Base-by-base conservation (phyloP, 2,888 invertebrate genomes). In the Caenorhabditis wallacei region DNA sequence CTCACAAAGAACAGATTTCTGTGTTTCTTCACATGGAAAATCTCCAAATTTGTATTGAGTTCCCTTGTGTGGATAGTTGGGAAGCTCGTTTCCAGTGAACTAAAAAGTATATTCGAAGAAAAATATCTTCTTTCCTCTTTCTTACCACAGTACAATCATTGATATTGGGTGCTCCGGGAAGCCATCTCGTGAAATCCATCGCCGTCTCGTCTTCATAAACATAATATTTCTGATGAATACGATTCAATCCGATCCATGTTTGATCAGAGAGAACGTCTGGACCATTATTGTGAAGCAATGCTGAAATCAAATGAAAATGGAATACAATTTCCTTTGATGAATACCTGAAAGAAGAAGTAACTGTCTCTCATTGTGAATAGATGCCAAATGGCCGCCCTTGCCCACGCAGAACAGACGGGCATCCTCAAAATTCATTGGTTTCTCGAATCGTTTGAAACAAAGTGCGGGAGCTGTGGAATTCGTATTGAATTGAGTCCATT, bases 371-470 rank as follows among this genome's bases (percentile, higher is more conserved):
- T 86, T 85, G 64, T 79, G 82, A 46, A 87, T 80, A 10, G 88
- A 88, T 20, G 86, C 69, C 57, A 88, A 81, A 74, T 87, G 86
- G n/a, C 86, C 87, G 40, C 87, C 85, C 53, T 81, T 74, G 11
- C 64, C 53, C 46, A 78, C 51, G 43, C 88, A 88, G 59, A 79
- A 72, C 30, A 79, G 63, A 56, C 87, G 85, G 20, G 87, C 87
- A 26, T 87, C 84, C 51, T 84, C 85, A 79, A 84, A 87, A 54
- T 76, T 80, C 68, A 80, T 69, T 18, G 74, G 20, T 37, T 80
- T 63, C 20, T 68, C 68, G 59, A 69, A 80, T 48, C 69, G 18
- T 30, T 56, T 51, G 35, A 80, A 80, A 46, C 74, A 80, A 18
- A 68, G 48, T 8, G 80, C 16, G 5, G 69, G 53, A 30, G 70